Base-by-base conservation (phyloP, 1,140 invertebrate species). In the Aphaenogaster floridana region DNA sequence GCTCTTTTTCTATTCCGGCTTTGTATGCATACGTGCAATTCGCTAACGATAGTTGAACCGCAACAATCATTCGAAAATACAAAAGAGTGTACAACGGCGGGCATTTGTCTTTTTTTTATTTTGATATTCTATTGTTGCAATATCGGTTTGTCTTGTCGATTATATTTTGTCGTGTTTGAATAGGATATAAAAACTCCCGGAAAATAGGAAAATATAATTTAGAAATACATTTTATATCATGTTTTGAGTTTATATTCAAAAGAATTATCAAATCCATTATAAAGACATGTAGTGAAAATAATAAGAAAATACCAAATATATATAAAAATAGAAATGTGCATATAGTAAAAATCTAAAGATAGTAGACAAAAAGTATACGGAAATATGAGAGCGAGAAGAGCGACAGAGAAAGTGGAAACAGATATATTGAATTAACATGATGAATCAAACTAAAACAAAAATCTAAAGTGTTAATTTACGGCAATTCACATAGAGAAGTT, bases 41-140 rank as follows among this genome's bases (percentile, higher is more conserved):
- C 13, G 52, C 36, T 66, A 80, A 81, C 64, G 50, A 59, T 71
- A 81, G 66, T 57, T 57, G 66, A 45, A 48, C 15, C 39, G 36
- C 36, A 81, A 81, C 68, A 84, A 84, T 76, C 69, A 83, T 74
- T 42, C 34, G 66, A 5, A 76, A 63, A 71, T 71, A 71, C 21
- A 81, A 81, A 81, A 76, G 42, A 63, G 28, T 28, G 2, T 50
- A 13, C 45, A 83, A 48, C 36, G 36, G 13, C 34, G n/a, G 11
- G 34, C 13, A 76, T 61, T 63, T 74, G 17, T 50, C 64, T 69
- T 57, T 83, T 39, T 54, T 84, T 83, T 34, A 61, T 48, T 84
- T 74, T n/a, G 11, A 17, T 71, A 34, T 84, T 63, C 69, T 74
- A 36, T 59, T 76, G 69, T 76, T n/a, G 39, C 42, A 61, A 84